Percentiles rank a stretch among this genome's conserved stretches.
Evolutionary conservation across 1,140 invertebrate species (phyloP).

Genomic region (Muscidifurax raptorellus): DNA sequence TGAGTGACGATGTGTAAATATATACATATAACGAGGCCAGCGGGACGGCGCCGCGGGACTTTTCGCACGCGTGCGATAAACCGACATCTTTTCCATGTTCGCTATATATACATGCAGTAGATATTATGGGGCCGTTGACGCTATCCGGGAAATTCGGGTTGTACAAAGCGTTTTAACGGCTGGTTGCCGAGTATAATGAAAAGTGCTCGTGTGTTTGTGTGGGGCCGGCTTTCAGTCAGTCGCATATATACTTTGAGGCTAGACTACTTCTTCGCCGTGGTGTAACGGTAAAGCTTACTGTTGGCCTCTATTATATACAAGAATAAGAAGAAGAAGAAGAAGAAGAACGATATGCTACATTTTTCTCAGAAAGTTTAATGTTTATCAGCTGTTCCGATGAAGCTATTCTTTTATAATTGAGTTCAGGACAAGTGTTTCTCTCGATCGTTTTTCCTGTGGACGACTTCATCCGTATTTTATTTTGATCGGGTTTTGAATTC

Average conservation of each 20-base stretch:
- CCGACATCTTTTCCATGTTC: constrained; percentile 10
- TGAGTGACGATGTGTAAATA: not conserved
- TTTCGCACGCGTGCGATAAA: not conserved
- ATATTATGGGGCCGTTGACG: not conserved
- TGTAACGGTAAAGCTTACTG: not conserved
- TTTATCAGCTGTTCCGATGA: not conserved
- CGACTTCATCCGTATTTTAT: no score
- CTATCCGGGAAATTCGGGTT: not conserved
- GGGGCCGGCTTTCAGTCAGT: not conserved
- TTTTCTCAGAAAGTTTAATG: not conserved
- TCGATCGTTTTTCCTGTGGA: no score
- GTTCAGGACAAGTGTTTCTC: no score
- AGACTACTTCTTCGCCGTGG: not conserved
- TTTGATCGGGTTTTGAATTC: no score
- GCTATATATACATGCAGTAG: not conserved
- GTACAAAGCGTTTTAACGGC: not conserved
- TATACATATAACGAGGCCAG: not conserved
- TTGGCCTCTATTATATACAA: not conserved
- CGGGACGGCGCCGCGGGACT: not conserved
- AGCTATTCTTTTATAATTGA: no score
- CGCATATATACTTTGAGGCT: no score
- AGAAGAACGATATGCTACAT: not conserved
- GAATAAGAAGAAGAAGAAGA: no score
- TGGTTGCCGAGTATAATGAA: no score
- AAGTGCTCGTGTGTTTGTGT: no score